Base-by-base conservation (phyloP, 1,140 invertebrate genomes). In the Drosophila pseudoananassae region DNA sequence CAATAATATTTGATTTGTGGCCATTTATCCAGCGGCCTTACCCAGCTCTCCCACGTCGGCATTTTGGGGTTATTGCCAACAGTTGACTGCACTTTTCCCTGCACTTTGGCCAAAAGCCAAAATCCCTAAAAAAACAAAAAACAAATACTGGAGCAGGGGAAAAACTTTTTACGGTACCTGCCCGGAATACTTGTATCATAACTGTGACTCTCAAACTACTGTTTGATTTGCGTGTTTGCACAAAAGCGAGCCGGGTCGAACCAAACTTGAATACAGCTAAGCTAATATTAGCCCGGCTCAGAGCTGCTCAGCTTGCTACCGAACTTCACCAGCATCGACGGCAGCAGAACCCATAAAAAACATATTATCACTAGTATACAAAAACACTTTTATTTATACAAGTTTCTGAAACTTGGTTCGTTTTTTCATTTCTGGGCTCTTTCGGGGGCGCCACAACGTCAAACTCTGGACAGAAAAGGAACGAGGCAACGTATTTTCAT, bases 211-310 rank as follows among this genome's bases (percentile, higher is more conserved):
- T 87, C 82, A 75, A 81, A 81, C 69, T 60, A 57, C 45, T 85
- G 69, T 82, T 85, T 81, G 82, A 87, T 74, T 73, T 85, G 68
- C 23, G 45, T 87, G 81, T 85, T 81, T 85, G 74, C 60, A 78
- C 69, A 70, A 75, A 70, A 85, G 78, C 70, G 55, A 65, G 33
- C 40, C 17, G 68, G 63, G 69, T 61, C 52, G 75, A 61, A 64
- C 61, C 72, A 63, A 85, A 85, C 82, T 87, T 87, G 61, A 76
- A 78, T 68, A 85, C 81, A 85, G 82, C 82, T 85, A 85, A 78
- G 57, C 81, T 78, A 85, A 85, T 85, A 85, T 85, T 85, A 78
- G 50, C 52, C 52, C 45, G 85, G 82, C 77, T 87, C 81, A 78
- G 58, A 59, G 59, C 59, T 51, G 75, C 49, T 61, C 53, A 55